phyloP scores from a whole-genome alignment of 2,888 invertebrate genomes.

The Xanthia togata region DNA sequence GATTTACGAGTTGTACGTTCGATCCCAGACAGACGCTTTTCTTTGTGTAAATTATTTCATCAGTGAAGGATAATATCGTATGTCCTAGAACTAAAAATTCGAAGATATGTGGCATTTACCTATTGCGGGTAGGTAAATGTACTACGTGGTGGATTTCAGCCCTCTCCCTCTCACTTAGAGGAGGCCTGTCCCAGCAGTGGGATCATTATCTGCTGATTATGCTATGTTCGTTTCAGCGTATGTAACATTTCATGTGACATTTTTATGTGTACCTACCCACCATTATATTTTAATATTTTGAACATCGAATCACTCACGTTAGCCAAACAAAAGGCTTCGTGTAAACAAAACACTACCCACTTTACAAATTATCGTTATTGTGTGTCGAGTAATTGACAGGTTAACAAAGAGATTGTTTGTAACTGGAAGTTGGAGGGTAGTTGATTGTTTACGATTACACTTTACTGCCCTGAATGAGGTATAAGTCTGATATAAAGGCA shows the following conservation, averaged over 20 bases:
- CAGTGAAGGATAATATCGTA: no score
- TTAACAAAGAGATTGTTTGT: constrained; percentile 20
- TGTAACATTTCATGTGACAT: background rate
- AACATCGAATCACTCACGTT: constrained; percentile 3
- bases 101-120: no score
- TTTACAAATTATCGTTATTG: constrained; percentile 40
- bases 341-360: constrained; percentile 30
- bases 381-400: constrained; percentile 14
- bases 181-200: no score
- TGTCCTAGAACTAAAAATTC: no score
- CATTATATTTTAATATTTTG: background rate
- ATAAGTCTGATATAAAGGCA: background rate
- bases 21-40: no score
- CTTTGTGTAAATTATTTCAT: no score
- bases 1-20: no score
- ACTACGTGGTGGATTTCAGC: no score
- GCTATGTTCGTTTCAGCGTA: no score
- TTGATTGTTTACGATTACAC: constrained; percentile 22
- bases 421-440: constrained; percentile 7
- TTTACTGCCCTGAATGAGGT: background rate
- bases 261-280: background rate
- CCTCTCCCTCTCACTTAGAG: no score
- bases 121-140: no score
- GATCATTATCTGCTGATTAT: no score
- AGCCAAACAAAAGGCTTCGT: constrained; percentile 3